Base-by-base conservation (phyloP, 2,797 vertebrate species). In the Tokudaia muenninki region DNA sequence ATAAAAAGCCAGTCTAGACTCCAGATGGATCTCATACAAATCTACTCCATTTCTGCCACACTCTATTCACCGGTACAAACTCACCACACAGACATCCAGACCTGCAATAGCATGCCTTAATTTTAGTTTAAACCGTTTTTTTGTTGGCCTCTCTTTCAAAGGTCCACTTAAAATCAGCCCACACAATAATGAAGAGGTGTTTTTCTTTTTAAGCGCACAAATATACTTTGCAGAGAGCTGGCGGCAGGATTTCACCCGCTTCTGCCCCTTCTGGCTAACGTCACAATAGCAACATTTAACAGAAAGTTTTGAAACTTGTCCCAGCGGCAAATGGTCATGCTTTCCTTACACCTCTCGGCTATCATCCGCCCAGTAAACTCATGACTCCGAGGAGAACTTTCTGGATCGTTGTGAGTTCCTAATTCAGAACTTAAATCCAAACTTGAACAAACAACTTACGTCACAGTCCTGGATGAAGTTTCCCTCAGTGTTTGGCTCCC, bases 201-300 rank as follows among this genome's bases (percentile, higher is more conserved):
- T 70, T 72, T 34, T 26, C 57, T 44, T 79, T 57, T 74, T 22
- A 77, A 86, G 74, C 13, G 13, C 31, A 9, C 21, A 47, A 75
- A 37, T 61, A 13, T 0, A 70, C 74, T 89, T 72, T 50, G 75
- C 77, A 55, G 84, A 83, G 21, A 70, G 44, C 31, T 0, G 24
- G 37, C 50, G 47, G 67, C 50, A 77, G 37, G 47, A 81, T 78
- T n/a, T 50, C 86, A 55, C 81, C 59, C 8, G 75, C 75, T 63
- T 95, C 87, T 87, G 95, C 65, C 31, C 74, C 72, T 80, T 90
- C 52, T 63, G 92, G 90, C 72, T 84, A 90, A 95, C 92, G 97
- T 97, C 97, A 97, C 90, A 97, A 92, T 97, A 63, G 91, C 97
- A 89, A 19, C 79, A 75, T 52, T 79, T 50, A 86, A 34, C 1